These are phyloP conservation scores for Cheilosia soror DNA, from an alignment of 2,888 invertebrate genomes.

Conservation along the genomic window DNA sequence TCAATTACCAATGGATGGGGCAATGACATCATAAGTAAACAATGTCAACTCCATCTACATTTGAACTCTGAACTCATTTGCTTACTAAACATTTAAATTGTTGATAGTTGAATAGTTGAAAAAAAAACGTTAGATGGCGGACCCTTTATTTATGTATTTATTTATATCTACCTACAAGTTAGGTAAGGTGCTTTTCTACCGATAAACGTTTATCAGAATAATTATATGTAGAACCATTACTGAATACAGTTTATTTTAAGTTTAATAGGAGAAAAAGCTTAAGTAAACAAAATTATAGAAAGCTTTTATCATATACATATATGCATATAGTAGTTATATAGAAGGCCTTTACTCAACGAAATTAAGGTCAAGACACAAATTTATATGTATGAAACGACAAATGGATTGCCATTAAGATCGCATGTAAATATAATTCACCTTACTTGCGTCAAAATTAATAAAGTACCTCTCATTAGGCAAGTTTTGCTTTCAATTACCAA, in stretches of 20 bases:
- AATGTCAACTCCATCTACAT: too few species aligned
- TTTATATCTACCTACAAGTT: too few species aligned
- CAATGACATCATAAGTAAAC: too few species aligned
- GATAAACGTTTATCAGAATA: too few species aligned
- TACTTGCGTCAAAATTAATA: conserved; percentile 36
- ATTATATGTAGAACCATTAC: too few species aligned
- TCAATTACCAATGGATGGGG: too few species aligned
- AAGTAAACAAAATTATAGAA: neutral
- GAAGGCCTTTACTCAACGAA: neutral
- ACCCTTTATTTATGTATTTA: too few species aligned
- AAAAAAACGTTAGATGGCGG: too few species aligned
- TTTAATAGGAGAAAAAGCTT: neutral
- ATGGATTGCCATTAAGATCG: conserved; percentile 10
- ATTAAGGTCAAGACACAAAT: conserved; percentile 4
- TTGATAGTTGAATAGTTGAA: too few species aligned
- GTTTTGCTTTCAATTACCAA: conserved; percentile 41
- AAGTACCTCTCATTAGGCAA: conserved; percentile 43
- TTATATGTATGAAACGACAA: conserved; percentile 19
- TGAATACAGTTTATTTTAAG: neutral
- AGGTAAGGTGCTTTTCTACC: too few species aligned
- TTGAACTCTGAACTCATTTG: too few species aligned
- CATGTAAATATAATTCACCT: neutral
- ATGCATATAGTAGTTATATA: neutral
- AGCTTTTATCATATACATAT: neutral
- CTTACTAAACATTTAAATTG: too few species aligned